Conservation (phyloP, 2,797 vertebrate genomes). For the Darevskia mixta region DNA sequence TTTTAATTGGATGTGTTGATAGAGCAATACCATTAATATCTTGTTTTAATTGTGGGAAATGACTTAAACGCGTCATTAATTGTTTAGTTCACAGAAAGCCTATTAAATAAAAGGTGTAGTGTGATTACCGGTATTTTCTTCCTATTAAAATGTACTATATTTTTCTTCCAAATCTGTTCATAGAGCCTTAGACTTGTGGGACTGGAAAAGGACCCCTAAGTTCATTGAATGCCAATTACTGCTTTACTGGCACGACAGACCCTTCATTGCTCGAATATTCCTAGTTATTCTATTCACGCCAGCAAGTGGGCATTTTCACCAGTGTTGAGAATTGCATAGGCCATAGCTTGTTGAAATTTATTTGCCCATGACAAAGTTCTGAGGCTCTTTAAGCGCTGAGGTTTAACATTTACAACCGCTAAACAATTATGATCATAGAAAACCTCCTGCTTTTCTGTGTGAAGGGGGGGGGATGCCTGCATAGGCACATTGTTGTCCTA, state of each 20-base stretch:
- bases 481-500: background rate
- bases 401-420: background rate
- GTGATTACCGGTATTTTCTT: background rate
- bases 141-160: background rate
- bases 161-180: background rate
- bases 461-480: background rate
- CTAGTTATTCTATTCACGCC: background rate
- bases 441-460: background rate
- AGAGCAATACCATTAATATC: background rate
- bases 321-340: background rate
- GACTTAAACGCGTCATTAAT: background rate
- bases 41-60: constrained; percentile 3
- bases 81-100: background rate
- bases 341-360: background rate
- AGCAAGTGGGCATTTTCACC: too few relatives aligned
- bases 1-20: background rate
- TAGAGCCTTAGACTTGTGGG: background rate
- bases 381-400: background rate
- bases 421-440: background rate
- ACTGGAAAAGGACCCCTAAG: background rate
- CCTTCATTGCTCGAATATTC: too few relatives aligned
- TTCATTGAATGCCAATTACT: background rate
- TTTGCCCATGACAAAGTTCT: background rate
- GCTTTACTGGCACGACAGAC: too few relatives aligned
- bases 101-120: background rate